Percentiles rank a stretch among this genome's conserved stretches.
These are phyloP conservation scores for Periphyllus acericola DNA, from an alignment of 2,888 invertebrate genomes.

Conservation along the genomic window DNA sequence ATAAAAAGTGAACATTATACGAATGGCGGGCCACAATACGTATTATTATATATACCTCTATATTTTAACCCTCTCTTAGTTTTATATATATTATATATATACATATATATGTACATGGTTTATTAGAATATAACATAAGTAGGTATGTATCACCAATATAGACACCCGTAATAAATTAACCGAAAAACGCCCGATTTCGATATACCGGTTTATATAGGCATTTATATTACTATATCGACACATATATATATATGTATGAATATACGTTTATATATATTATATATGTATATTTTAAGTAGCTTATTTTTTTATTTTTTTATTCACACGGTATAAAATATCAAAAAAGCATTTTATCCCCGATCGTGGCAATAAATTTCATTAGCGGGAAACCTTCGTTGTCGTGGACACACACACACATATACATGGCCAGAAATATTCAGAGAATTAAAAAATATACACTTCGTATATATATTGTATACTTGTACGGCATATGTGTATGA, in stretches of 20 bases:
- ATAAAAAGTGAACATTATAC: constrained; percentile 1
- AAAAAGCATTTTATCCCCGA: constrained; percentile 61
- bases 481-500: not conserved
- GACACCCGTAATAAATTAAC: constrained; percentile 59
- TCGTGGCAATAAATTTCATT: constrained; percentile 61
- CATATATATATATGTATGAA: not conserved
- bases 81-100: not conserved
- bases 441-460: constrained; percentile 46
- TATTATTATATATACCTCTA: not conserved
- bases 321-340: constrained; percentile 62
- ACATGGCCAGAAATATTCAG: constrained; percentile 51
- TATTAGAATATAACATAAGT: not conserved
- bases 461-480: constrained; percentile 18
- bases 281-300: constrained; percentile 56
- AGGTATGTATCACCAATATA: constrained; percentile 28
- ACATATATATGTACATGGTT: too few relatives aligned
- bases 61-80: constrained; percentile 1
- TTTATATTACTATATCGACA: constrained; percentile 53
- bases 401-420: constrained; percentile 14
- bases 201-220: constrained; percentile 59
- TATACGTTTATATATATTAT: not conserved
- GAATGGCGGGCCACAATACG: constrained; percentile 1
- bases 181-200: constrained; percentile 48
- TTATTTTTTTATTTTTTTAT: constrained; percentile 50
- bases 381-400: constrained; percentile 54